Conservation (phyloP, 2,113 vertebrate species). For the Falcunculus frontatus region DNA sequence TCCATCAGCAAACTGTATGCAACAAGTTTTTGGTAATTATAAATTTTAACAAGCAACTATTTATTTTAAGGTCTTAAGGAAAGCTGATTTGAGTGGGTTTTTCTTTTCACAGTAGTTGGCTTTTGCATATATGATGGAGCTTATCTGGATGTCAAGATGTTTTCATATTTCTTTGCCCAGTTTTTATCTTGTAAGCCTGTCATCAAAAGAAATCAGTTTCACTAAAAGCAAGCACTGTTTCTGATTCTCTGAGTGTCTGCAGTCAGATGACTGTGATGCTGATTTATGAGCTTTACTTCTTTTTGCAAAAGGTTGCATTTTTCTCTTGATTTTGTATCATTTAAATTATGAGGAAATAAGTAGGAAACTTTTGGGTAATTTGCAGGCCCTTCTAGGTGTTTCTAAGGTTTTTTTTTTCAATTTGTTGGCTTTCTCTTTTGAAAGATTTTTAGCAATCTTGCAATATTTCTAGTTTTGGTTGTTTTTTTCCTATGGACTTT, state of each 20-base stretch:
- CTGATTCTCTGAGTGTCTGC: neutral
- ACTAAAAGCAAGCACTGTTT: neutral
- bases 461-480: neutral
- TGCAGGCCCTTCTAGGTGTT: neutral
- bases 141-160: neutral
- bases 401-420: neutral
- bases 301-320: neutral
- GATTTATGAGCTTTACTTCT: neutral
- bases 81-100: neutral
- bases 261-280: neutral
- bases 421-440: neutral
- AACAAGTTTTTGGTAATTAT: neutral
- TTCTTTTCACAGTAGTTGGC: neutral
- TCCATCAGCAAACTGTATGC: neutral
- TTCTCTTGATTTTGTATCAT: fast-evolving
- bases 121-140: neutral
- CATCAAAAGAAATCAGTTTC: neutral
- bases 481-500: neutral
- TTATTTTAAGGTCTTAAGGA: neutral
- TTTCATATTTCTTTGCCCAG: neutral
- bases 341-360: neutral
- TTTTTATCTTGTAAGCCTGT: neutral
- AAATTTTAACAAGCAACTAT: neutral
- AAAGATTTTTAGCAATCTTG: neutral
- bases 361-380: neutral